phyloP scores from a whole-genome alignment of 2,888 invertebrate species.

The Nemotelus pantherinus region DNA sequence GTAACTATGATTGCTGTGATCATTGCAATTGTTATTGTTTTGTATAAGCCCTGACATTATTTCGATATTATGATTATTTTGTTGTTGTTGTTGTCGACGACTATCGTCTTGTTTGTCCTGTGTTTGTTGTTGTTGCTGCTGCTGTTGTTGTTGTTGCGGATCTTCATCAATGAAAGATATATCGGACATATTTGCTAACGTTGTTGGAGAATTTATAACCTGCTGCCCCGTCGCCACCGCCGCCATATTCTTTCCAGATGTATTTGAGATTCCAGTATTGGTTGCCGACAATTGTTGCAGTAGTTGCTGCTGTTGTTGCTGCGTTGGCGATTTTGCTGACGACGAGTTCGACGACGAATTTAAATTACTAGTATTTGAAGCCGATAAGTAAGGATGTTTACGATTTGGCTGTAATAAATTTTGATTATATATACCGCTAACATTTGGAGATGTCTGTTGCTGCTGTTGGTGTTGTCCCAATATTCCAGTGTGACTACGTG shows the following conservation, averaged over 20 bases:
- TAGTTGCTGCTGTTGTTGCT: slow-evolving; percentile 49
- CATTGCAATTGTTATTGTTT: slow-evolving; percentile 67
- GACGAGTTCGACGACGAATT: slow-evolving; percentile 55
- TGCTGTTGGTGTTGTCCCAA: slow-evolving; percentile 56
- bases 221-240: background rate
- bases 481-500: slow-evolving; percentile 74
- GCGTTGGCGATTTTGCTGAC: slow-evolving; percentile 28
- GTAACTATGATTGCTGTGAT: slow-evolving; percentile 66
- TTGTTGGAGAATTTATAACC: slow-evolving; percentile 53
- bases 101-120: slow-evolving; percentile 49
- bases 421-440: slow-evolving; percentile 57
- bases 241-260: background rate
- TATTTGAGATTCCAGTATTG: slow-evolving; percentile 19
- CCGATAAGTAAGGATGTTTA: slow-evolving; percentile 44
- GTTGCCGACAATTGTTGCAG: slow-evolving; percentile 20
- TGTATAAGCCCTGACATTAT: slow-evolving; percentile 60
- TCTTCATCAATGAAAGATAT: slow-evolving; percentile 79
- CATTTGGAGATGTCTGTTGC: slow-evolving; percentile 53
- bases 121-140: slow-evolving; percentile 34
- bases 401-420: slow-evolving; percentile 58
- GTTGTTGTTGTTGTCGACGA: slow-evolving; percentile 38
- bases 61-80: slow-evolving; percentile 54
- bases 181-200: slow-evolving; percentile 68
- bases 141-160: slow-evolving; percentile 54
- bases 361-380: slow-evolving; percentile 47